Conservation (phyloP, 2,113 vertebrate species). For the Corythaeola cristata region DNA sequence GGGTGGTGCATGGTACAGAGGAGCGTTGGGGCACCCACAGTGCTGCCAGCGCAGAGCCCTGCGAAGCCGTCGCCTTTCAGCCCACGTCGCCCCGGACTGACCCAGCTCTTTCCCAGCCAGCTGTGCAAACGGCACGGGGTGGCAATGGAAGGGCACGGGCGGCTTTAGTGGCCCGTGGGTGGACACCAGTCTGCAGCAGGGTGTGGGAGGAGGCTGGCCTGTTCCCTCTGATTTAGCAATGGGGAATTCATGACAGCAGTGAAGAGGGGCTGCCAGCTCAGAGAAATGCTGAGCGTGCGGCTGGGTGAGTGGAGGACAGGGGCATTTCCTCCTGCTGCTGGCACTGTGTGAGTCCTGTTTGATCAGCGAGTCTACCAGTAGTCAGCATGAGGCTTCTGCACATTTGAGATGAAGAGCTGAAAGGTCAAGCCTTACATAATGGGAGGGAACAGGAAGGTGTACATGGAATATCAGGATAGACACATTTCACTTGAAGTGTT, state of each 20-base stretch:
- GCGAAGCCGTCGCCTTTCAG: neutral
- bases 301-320: neutral
- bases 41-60: neutral
- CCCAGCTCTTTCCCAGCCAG: neutral
- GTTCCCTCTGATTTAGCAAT: neutral
- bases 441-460: neutral
- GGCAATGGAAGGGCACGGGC: neutral
- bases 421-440: neutral
- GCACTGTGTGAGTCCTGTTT: neutral
- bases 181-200: neutral
- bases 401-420: neutral
- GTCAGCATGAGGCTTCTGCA: neutral
- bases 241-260: neutral
- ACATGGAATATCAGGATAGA: neutral
- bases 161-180: neutral
- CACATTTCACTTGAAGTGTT: neutral
- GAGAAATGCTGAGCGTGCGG: neutral
- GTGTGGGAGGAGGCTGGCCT: neutral
- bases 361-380: neutral
- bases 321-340: neutral
- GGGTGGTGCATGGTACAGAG: rapidly evolving
- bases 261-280: neutral
- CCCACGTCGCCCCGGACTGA: neutral
- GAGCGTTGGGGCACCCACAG: neutral
- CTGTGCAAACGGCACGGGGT: neutral